A percentile compares a stretch with the other conserved stretches of the same genome.
phyloP scores from a whole-genome alignment of 2,888 invertebrate genomes.

The Drosophila algonquin region DNA sequence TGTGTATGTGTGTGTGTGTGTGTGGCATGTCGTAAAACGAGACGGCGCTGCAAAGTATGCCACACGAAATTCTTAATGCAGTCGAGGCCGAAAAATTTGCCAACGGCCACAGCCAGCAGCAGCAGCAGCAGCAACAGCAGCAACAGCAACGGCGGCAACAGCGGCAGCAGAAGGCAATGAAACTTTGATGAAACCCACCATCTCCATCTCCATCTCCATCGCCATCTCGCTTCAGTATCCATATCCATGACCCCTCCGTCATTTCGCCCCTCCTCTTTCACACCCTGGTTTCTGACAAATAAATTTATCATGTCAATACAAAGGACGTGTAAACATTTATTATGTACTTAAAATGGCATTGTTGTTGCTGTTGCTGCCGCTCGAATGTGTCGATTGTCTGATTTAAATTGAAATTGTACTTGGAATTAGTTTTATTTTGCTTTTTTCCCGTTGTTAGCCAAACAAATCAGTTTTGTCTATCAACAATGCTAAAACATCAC shows the following conservation, averaged over 20 bases:
- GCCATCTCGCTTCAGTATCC: neutral
- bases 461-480: conserved; percentile 29
- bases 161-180: conserved; percentile 2
- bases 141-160: neutral
- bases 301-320: conserved; percentile 47
- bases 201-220: neutral
- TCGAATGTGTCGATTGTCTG: conserved; percentile 35
- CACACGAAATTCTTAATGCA: conserved; percentile 49
- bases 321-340: conserved; percentile 44
- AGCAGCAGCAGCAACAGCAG: neutral
- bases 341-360: conserved; percentile 35
- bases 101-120: conserved; percentile 6
- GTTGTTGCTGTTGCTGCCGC: conserved; percentile 16
- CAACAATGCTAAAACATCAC: conserved; percentile 30
- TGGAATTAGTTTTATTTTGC: conserved; percentile 33
- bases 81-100: conserved; percentile 17
- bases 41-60: conserved; percentile 43
- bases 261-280: too few relatives aligned
- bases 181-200: neutral
- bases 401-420: conserved; percentile 44
- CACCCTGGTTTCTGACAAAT: conserved; percentile 11
- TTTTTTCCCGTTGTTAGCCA: conserved; percentile 19
- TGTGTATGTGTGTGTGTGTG: neutral
- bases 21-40: conserved; percentile 49
- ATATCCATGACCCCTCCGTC: neutral